Conservation (phyloP, 2,797 vertebrate genomes). For the Clarias fuscus region DNA sequence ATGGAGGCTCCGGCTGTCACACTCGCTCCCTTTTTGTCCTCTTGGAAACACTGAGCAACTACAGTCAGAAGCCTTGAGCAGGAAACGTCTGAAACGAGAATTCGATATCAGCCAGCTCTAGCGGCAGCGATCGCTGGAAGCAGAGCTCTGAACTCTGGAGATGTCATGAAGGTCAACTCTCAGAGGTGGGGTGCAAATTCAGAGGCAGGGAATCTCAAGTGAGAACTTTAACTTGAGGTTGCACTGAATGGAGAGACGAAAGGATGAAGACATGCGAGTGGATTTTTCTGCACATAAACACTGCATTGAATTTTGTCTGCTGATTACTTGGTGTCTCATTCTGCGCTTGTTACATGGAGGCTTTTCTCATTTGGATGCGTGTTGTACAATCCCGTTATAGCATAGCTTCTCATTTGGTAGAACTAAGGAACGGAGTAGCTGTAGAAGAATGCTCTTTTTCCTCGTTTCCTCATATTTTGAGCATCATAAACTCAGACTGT, state of each 20-base stretch:
- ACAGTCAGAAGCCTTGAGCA: not conserved
- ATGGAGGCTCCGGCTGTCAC: not conserved
- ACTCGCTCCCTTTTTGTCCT: not conserved
- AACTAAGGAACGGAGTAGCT: not conserved
- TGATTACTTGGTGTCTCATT: conserved; percentile 40
- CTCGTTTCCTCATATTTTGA: not conserved
- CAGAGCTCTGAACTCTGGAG: not conserved
- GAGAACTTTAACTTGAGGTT: not conserved
- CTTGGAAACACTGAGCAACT: not conserved
- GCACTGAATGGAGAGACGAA: no score
- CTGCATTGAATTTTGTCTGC: conserved; percentile 16
- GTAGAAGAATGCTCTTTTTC: not conserved
- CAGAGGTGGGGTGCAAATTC: no score
- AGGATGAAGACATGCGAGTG: no score
- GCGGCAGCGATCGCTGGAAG: not conserved
- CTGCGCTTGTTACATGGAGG: conserved; percentile 36
- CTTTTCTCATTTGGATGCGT: conserved; percentile 38
- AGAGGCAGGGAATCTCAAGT: not conserved
- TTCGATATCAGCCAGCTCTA: not conserved
- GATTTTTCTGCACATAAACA: not conserved
- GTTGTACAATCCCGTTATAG: conserved; percentile 25
- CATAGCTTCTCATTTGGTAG: conserved; percentile 11
- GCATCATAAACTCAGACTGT: not conserved
- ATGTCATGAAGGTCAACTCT: not conserved
- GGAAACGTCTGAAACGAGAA: not conserved